Evolutionary conservation across 2,113 vertebrate genomes (phyloP), one percentile per base, ranked within the genome.

Genomic region (Oenanthe melanoleuca): DNA sequence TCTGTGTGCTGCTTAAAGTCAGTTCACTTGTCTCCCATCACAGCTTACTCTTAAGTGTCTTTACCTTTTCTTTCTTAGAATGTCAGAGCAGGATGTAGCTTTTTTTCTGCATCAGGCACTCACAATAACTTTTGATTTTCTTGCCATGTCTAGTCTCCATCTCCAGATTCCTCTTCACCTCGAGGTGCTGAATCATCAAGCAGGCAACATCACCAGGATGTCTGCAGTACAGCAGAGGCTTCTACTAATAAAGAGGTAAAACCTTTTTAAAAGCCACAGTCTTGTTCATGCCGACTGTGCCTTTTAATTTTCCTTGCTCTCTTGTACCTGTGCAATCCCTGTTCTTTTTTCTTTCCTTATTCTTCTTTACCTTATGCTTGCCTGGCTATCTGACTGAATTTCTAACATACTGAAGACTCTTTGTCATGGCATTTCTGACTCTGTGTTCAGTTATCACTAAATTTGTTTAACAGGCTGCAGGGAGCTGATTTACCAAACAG

Each of bases 141-240:
- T 96, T 97, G 70, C 72, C 86, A 40, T 97, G 40, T 98, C 75
- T 96, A 99, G 99, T 99, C 99, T 95, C 98, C 98, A 9, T 98
- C 98, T 92, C 98, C 99, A 31, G 98, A 98, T 93, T 98, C 99
- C 19, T 98, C 98, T 71, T 99, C 99, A 55, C 99, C 99, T 83
- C 98, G 98, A 44, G 99, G 99, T 92, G 99, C 99, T 67, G 99
- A 99, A 94, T 99, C 99, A 0, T 98, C 98, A 78, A 98, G 96
- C 91, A 98, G 95, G 88, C 98, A 98, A 81, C 97, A 98, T 93
- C 98, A 98, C 65, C 98, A 98, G 29, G 98, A 99, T 94, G 97
- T 91, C 70, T 96, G 97, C 42, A 98, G 98, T 96, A 97, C 97
- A 75, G 89, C 97, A 31, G 98, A 99, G 79, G 96, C 98, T 10